Base-by-base conservation (phyloP, 2,888 invertebrate species). In the Tryphoninae sp. region DNA sequence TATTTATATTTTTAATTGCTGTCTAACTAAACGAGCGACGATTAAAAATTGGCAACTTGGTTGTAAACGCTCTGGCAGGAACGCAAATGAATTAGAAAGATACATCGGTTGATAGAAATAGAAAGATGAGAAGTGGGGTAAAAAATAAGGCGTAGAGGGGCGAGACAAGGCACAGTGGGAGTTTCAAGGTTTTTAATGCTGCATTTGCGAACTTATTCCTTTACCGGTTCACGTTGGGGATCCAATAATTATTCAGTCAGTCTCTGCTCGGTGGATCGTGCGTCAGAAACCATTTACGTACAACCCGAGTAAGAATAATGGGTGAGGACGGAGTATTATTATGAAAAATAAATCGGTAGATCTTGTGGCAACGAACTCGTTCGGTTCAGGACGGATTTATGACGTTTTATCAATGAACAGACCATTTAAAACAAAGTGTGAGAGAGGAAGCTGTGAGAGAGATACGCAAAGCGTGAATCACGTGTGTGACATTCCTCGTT, bases 101-200 rank as follows among this genome's bases (percentile, higher is more conserved):
- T 45, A n/a, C 59, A 53, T 64, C 22, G 51, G 64, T 64, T 55
- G 53, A 23, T 74, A 40, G 45, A 64, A 55, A 42, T 26, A 45
- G 40, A 42, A 73, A 64, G 49, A 51, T 53, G 62, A 23, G 23
- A 49, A 26, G 26, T 40, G 68, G 59, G 59, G 59, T 23, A 22
- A 59, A 55, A 59, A 23, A n/a, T 26, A 26, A 59, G 59, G 9
- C 58, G 58, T 59, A 59, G 59, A 59, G 59, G 59, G 62, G 62
- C 40, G 9, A 40, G 42, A 22, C 8, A 64, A 64, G 62, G 67
- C 26, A 62, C 42, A 49, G 67, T 67, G 53, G 53, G 55, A 19
- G 61, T 51, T 23, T 73, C 71, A 71, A 78, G 78, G 71, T 78
- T 76, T 53, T 64, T 23, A 13, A 59, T 26, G 26, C 23, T 26